These are phyloP conservation scores for Ellobium chinense DNA, from an alignment of 2,888 invertebrate species.

Conservation along the genomic window DNA sequence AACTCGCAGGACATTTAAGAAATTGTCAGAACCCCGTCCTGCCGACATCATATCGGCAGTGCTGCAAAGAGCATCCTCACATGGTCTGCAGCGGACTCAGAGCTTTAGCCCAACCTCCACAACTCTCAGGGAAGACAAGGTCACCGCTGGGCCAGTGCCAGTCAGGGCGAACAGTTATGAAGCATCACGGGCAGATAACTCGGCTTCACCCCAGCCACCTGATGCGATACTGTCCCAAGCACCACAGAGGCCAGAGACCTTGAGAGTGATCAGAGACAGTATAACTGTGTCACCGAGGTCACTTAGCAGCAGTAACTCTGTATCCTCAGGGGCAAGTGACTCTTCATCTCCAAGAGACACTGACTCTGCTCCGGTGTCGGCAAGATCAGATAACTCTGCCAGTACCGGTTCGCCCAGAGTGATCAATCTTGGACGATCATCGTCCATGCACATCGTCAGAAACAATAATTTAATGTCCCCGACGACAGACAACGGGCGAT, in stretches of 20 bases:
- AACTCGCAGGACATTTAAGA: constrained; percentile 42
- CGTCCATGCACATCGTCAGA: constrained; percentile 25
- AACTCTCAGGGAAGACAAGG: not conserved
- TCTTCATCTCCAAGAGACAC: not conserved
- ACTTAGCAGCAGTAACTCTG: not conserved
- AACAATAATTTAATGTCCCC: not conserved
- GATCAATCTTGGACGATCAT: constrained; percentile 27
- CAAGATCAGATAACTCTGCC: not conserved
- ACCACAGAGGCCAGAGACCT: not conserved
- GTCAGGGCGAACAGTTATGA: no score
- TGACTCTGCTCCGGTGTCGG: not conserved
- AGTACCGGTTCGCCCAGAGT: not conserved
- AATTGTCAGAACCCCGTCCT: constrained; percentile 48
- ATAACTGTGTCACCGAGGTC: not conserved
- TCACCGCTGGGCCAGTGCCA: not conserved
- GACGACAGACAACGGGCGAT: not conserved
- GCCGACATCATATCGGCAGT: constrained; percentile 49
- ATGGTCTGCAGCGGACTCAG: constrained; percentile 42
- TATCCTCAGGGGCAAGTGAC: not conserved
- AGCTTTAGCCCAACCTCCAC: constrained; percentile 39
- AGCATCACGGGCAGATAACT: not conserved
- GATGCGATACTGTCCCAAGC: not conserved
- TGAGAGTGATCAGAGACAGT: not conserved
- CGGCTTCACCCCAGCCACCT: not conserved
- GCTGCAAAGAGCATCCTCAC: constrained; percentile 20